Evolutionary conservation across 1,140 invertebrate species (phyloP), one percentile per base, ranked within the genome.

Genomic region (Achatina immaculata): DNA sequence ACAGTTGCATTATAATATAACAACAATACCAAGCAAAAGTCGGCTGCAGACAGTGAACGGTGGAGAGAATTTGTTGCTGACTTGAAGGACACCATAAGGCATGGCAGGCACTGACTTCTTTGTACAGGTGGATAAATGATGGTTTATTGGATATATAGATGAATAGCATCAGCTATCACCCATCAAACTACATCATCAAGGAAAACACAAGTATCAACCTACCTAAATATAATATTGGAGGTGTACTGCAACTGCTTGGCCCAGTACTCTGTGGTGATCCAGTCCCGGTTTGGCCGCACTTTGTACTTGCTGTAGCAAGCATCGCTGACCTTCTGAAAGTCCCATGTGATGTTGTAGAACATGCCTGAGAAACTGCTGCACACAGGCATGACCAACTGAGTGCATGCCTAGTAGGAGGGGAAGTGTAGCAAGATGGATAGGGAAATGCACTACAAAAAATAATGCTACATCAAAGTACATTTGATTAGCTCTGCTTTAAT

Each of bases 321-420:
- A n/a, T 85, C 83, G 34, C 83, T 78, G 62, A 81, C 28, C 34
- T 24, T 14, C 0, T 94, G 90, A 45, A 95, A 93, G 91, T 97
- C 93, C 96, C 96, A 98, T 0, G 92, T 78, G 0, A 86, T 82
- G 2, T 93, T 92, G 87, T 96, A 95, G 90, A 97, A 98, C 94
- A 99, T 97, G 85, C 96, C 96, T 38, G 94, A 92, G 21, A 95
- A 95, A 85, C 95, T 94, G 11, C 93, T 92, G 90, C 97, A 99
- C 91, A 96, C 94, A 0, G 96, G 96, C 95, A 98, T 97, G 65
- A 98, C 94, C 95, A 99, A 97, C 91, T 99, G 97, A 38, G 96
- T 97, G 89, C 98, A 99, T 14, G 95, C 83, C 90, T 92, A 82
- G 48, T 38, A n/a, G n/a, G n/a, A n/a, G n/a, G n/a, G n/a, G n/a